Conservation (phyloP, 2,113 vertebrate species). For the Daboia siamensis region DNA sequence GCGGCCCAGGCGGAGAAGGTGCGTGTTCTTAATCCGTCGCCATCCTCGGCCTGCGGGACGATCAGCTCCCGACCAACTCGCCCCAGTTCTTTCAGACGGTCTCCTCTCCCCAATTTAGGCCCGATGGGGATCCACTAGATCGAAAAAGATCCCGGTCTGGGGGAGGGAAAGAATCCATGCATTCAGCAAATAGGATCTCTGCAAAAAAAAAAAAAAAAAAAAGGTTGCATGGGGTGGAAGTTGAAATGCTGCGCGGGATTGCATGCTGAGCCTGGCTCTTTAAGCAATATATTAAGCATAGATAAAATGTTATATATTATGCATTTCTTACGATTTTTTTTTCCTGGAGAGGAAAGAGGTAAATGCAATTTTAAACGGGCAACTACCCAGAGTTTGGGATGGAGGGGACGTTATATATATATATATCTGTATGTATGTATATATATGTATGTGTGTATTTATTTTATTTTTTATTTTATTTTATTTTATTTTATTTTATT, state of each 20-base stretch:
- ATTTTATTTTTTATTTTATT: too few species aligned
- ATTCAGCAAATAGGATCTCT: neutral
- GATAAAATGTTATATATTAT: neutral
- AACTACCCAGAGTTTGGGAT: too few species aligned
- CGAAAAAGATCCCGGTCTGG: too few species aligned
- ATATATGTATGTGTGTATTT: too few species aligned
- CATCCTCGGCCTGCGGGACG: neutral
- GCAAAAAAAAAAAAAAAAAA: neutral
- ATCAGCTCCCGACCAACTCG: accelerated
- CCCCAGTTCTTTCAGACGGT: neutral
- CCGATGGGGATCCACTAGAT: neutral
- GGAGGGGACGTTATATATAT: too few species aligned
- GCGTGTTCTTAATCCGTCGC: accelerated
- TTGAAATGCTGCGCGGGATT: neutral
- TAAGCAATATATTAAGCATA: neutral
- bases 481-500: too few species aligned
- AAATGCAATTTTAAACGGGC: neutral
- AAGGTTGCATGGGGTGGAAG: neutral
- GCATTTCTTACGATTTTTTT: neutral
- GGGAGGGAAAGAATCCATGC: too few species aligned
- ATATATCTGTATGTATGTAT: too few species aligned
- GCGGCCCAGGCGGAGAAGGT: accelerated
- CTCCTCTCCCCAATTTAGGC: neutral
- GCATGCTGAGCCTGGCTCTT: neutral
- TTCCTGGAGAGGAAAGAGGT: neutral